Evolutionary conservation across 2,113 vertebrate species (phyloP), one percentile per base, ranked within the genome.

Genomic region (Pachyramphus minor): DNA sequence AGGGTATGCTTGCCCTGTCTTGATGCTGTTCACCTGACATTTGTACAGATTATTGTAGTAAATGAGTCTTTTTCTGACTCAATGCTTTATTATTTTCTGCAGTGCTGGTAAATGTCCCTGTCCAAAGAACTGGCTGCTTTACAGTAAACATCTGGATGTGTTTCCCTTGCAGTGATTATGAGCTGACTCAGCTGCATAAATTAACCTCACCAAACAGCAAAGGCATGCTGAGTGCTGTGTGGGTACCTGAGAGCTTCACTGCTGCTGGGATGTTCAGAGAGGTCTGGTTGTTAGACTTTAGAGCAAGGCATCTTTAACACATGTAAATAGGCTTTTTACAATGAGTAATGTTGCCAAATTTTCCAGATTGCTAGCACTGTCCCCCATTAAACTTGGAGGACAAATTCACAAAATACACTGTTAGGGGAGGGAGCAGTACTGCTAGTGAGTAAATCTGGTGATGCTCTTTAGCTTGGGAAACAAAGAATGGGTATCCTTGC

Each of bases 361-460:
- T 93, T 95, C 86, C 95, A 97, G 94, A 89, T 93, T 97, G 89
- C 79, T 88, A 77, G 88, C 86, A 55, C 39, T 89, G 92, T 63
- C 95, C 96, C 96, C 94, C 94, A 93, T 93, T 95, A 96, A 95
- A 92, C 33, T 15, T 78, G 66, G 86, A 95, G 94, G 94, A 52
- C 89, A 92, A 93, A 95, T 81, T 92, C 86, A 93, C 76, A 60
- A 89, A 87, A 87, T 63, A 44, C 49, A 21, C 77, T 89, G 81
- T 52, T 87, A 90, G 73, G 22, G 52, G 55, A 86, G 80, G 63
- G 64, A 93, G 68, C 64, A 72, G 56, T 44, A 71, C 88, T 58
- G 72, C 59, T 58, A 71, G 73, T 28, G 47, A 69, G 60, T 67
- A 64, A 89, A 81, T 90, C 42, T 92, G 84, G 68, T 63, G 68